Evolutionary conservation across 2,797 vertebrate genomes (phyloP), one percentile per base, ranked within the genome.

Genomic region (Enteromius mattozi): DNA sequence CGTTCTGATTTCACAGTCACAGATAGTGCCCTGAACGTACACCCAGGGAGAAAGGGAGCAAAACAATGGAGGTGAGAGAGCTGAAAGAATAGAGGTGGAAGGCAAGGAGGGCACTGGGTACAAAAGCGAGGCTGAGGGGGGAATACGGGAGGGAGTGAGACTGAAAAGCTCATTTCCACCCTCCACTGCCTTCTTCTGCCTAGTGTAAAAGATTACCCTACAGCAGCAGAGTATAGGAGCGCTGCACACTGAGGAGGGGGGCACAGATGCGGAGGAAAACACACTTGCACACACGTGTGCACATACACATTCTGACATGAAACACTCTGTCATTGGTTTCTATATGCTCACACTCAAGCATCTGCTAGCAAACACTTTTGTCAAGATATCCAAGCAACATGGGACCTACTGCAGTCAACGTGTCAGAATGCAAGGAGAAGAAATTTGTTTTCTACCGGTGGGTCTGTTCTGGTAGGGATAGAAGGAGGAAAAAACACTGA

Each of bases 111-210:
- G 78, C 77, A 85, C 82, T 78, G 89, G 89, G 86, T 88, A 92
- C 87, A 92, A 91, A 92, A 87, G 89, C 81, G 3, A 86, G 82
- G 86, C 85, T 89, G 87, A 86, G 78, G 90, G 84, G 88, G 87
- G 84, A 86, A 86, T 85, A 87, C 81, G 83, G 89, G 92, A 90
- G 88, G 89, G 86, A 92, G 93, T 88, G 89, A 91, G 91, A 87
- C 92, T 92, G 94, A 93, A 94, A 96, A 96, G 92, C 95, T 96
- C 89, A 96, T 96, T 96, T 96, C 95, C 96, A 96, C 95, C 95
- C 96, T 94, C 91, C 91, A 90, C 90, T 87, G 86, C 93, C 90
- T 94, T 92, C 81, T 94, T 95, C 92, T 93, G 93, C 95, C 94
- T 95, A 91, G 94, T 95, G 94, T 93, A 94, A 94, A 95, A 95